Percentiles rank a stretch among this genome's conserved stretches.
Evolutionary conservation across 2,888 invertebrate species (phyloP).

Genomic region (Desoria tigrina): DNA sequence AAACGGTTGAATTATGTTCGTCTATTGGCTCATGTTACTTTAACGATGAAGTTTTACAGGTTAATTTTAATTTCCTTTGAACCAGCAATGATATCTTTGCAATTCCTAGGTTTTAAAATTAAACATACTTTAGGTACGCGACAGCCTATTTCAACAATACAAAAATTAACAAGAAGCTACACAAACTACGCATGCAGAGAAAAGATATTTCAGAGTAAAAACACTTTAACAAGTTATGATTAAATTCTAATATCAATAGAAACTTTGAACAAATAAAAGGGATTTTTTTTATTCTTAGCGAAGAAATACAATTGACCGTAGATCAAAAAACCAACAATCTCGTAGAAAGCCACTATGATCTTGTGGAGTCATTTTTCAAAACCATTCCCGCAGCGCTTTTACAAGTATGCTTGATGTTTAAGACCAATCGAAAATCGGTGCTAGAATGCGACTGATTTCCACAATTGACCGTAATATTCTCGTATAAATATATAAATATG

Average conservation of each 20-base stretch:
- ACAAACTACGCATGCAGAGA: slow-evolving; percentile 5
- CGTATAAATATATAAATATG: too few relatives aligned
- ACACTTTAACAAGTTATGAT: slow-evolving; percentile 12
- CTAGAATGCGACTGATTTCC: slow-evolving; percentile 14
- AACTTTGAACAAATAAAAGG: neutral
- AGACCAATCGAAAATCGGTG: slow-evolving; percentile 8
- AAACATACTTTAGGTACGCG: slow-evolving; percentile 12
- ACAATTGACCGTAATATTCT: slow-evolving; percentile 25
- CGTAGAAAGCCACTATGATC: slow-evolving; percentile 28
- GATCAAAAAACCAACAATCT: slow-evolving; percentile 20
- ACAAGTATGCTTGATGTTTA: slow-evolving; percentile 29
- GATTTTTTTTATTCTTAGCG: slow-evolving; percentile 3
- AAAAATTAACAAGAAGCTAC: slow-evolving; percentile 8
- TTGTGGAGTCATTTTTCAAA: slow-evolving; percentile 26
- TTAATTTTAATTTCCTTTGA: neutral
- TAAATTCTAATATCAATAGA: neutral
- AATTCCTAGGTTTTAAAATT: neutral
- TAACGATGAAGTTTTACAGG: slow-evolving; percentile 26
- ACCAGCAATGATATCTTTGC: neutral
- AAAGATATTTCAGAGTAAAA: neutral
- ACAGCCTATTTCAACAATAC: slow-evolving; percentile 25
- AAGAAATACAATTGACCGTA: slow-evolving; percentile 20
- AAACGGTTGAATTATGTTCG: too few relatives aligned
- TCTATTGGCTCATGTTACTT: too few relatives aligned
- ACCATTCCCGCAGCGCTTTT: slow-evolving; percentile 25